Evolutionary conservation across 64 coral and sea anemone species (phyloP).

Genomic region (Montipora efflorescens): DNA sequence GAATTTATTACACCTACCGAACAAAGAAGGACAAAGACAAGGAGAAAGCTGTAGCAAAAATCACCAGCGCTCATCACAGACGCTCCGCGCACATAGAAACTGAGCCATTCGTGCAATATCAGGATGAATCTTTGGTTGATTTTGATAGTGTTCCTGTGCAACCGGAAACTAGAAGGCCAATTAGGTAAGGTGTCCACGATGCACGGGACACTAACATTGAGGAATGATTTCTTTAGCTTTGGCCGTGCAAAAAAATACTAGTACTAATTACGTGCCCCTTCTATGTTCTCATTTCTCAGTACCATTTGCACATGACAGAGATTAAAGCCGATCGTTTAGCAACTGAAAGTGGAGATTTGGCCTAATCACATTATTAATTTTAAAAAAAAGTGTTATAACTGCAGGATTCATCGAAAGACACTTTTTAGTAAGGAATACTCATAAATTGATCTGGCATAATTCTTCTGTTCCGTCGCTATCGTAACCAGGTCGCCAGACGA

Average conservation of each 20-base stretch:
- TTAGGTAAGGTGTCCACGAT: conserved; percentile 29
- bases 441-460: not conserved
- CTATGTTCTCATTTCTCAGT: too few species aligned
- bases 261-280: too few species aligned
- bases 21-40: conserved; percentile 57
- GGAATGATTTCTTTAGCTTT: too few species aligned
- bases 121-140: conserved; percentile 76
- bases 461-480: not conserved
- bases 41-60: conserved; percentile 30
- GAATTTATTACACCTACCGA: conserved; percentile 83
- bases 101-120: conserved; percentile 56
- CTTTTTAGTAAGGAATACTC: not conserved
- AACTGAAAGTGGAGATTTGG: too few species aligned
- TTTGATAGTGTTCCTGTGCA: conserved; percentile 91
- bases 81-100: not conserved
- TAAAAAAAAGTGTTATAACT: too few species aligned
- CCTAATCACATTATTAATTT: too few species aligned
- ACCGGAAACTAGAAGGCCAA: conserved; percentile 77
- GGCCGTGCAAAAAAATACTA: too few species aligned
- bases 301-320: too few species aligned
- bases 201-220: too few species aligned
- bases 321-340: too few species aligned
- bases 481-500: conserved; percentile 69
- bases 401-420: too few species aligned
- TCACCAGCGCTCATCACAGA: conserved; percentile 14